Evolutionary conservation across 2,888 invertebrate species (phyloP), one percentile per base, ranked within the genome.

Genomic region (Embidobia sp.): DNA sequence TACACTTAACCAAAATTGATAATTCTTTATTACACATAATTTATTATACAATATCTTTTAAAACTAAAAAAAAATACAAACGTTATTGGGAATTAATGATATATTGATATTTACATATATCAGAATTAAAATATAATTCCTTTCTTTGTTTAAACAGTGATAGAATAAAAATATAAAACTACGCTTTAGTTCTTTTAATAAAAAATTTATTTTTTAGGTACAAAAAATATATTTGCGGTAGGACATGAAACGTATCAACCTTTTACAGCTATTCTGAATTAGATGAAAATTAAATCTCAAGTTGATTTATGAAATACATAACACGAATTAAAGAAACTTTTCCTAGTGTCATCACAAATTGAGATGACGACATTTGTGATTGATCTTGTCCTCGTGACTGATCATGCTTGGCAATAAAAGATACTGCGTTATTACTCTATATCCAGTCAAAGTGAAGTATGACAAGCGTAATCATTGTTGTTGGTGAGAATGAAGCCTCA

Each of bases 381-480:
- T 70, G 70, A 69, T 69, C 57, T 59, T 42, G 31, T 26, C 31
- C 57, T 59, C 69, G 35, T 69, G 69, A 69, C 42, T 69, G 69
- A 69, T 59, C 70, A 72, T 46, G 19, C 49, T 44, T n/a, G n/a
- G 35, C 53, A 61, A 70, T 70, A 61, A 70, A 53, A 46, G 61
- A 35, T 37, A 42, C n/a, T n/a, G n/a, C 61, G 11, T 53, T 53
- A 61, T 53, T 70, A 61, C 51, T 61, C 35, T 46, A 61, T 8
- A 51, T 63, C 61, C 11, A 63, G 55, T 46, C 44, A 63, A 15
- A 70, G 53, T 53, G 53, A 46, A 70, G 44, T 53, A 70, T 70
- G 70, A 70, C 70, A 70, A 70, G 70, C 61, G 46, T 31, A 53
- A 37, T 53, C 46, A 61, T 70, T 70, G 61, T 70, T 70, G 35